phyloP scores from a whole-genome alignment of 1,140 invertebrate genomes.

The Drosophila ohnishii region DNA sequence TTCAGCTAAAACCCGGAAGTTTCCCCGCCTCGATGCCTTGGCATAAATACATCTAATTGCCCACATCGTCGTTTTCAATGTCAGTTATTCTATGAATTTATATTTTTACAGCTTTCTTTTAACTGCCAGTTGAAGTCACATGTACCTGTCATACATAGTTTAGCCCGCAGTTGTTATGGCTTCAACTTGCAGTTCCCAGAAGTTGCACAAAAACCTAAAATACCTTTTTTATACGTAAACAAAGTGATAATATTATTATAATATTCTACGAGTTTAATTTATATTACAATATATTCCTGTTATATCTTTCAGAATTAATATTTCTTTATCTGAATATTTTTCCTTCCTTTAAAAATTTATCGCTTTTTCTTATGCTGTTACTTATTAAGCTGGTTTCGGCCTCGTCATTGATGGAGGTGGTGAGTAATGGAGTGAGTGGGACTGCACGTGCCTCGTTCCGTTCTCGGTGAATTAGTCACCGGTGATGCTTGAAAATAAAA shows the following conservation, averaged over 20 bases:
- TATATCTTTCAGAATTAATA: not conserved
- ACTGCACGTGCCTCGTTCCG: constrained; percentile 57
- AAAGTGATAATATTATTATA: too few species aligned
- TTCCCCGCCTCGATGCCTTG: not conserved
- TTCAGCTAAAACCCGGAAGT: not conserved
- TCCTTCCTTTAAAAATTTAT: not conserved
- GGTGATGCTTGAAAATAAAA: constrained; percentile 58
- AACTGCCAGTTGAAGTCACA: constrained; percentile 11
- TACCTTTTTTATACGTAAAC: not conserved
- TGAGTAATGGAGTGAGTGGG: constrained; percentile 5
- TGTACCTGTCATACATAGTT: constrained; percentile 39
- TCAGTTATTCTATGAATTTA: not conserved
- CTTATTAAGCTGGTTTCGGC: constrained; percentile 6
- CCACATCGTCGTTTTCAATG: not conserved
- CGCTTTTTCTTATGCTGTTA: not conserved
- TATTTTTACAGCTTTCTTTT: not conserved
- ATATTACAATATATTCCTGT: not conserved
- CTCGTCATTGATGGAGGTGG: constrained; percentile 24
- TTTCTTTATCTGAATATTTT: not conserved
- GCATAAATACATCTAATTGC: not conserved
- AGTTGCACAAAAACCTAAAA: not conserved
- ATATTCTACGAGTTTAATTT: too few species aligned
- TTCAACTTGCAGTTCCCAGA: constrained; percentile 16
- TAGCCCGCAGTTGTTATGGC: constrained; percentile 12
- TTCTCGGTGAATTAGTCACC: constrained; percentile 60